Percentiles rank a stretch among this genome's conserved stretches.
Evolutionary conservation across 2,797 vertebrate species (phyloP).

Genomic region (Chiropotes sagulatus): DNA sequence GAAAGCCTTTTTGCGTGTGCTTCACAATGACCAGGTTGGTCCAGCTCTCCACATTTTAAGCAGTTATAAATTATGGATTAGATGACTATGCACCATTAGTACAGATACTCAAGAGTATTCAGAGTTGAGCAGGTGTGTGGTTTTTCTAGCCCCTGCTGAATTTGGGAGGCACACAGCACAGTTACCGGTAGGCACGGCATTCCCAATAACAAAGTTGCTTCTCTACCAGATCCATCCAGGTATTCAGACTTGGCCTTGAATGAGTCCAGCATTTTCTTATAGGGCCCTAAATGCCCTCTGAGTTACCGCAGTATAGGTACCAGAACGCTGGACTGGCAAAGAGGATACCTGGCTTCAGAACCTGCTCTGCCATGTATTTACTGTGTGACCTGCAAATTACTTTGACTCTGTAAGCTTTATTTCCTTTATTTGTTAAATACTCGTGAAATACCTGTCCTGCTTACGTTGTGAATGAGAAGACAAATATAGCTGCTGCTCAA

Average conservation of each 20-base stretch:
- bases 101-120: not conserved
- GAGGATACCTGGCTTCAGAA: not conserved
- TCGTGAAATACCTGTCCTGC: not conserved
- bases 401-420: not conserved
- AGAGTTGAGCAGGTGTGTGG: not conserved
- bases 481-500: not conserved
- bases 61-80: not conserved
- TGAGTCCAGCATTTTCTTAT: not conserved
- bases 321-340: not conserved
- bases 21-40: not conserved
- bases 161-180: not conserved
- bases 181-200: not conserved
- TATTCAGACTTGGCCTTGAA: not conserved
- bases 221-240: not conserved
- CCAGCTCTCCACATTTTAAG: not conserved
- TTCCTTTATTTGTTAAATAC: slow-evolving; percentile 2
- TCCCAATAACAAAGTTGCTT: not conserved
- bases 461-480: not conserved
- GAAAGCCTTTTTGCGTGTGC: not conserved
- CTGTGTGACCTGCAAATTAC: not conserved
- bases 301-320: not conserved
- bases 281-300: not conserved
- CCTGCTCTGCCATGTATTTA: not conserved
- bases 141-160: not conserved
- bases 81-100: not conserved